Evolutionary conservation across 2,888 invertebrate genomes (phyloP).

Genomic region (Myopa testacea): DNA sequence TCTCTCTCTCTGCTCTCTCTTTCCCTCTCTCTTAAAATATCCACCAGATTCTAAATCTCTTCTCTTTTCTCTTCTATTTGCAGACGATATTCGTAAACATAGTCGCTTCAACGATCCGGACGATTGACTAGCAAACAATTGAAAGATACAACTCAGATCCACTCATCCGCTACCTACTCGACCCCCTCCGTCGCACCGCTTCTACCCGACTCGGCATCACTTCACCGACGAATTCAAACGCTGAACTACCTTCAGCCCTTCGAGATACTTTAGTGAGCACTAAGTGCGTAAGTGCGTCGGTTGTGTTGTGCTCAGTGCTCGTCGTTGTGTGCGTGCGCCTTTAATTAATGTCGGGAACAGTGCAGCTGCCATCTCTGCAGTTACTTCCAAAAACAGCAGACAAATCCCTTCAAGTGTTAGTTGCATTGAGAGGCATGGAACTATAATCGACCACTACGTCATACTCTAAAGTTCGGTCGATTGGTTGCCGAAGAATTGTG

Average conservation of each 20-base stretch:
- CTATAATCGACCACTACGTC: slow-evolving; percentile 33
- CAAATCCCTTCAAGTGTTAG: slow-evolving; percentile 35
- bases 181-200: slow-evolving; percentile 1
- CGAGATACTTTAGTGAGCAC: slow-evolving; percentile 42
- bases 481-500: slow-evolving; percentile 4
- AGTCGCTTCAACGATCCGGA: slow-evolving; percentile 26
- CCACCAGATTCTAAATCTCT: slow-evolving; percentile 18
- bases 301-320: slow-evolving; percentile 38
- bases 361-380: slow-evolving; percentile 30
- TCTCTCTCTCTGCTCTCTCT: slow-evolving; percentile 32
- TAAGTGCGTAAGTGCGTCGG: slow-evolving; percentile 47
- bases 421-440: slow-evolving; percentile 18
- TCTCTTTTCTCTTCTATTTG: slow-evolving; percentile 29
- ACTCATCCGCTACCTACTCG: slow-evolving; percentile 39
- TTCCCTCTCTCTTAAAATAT: slow-evolving; percentile 20
- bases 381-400: slow-evolving; percentile 30
- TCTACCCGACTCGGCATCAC: slow-evolving; percentile 11
- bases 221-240: slow-evolving; percentile 14
- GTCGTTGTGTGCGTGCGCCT: slow-evolving; percentile 29
- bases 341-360: slow-evolving; percentile 38
- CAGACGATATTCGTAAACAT: slow-evolving; percentile 40
- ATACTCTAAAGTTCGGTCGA: neutral
- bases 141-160: slow-evolving; percentile 35
- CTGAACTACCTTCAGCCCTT: slow-evolving; percentile 39
- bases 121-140: slow-evolving; percentile 33